Conservation (phyloP, 2,797 vertebrate species). For the Aphelocoma californica region DNA sequence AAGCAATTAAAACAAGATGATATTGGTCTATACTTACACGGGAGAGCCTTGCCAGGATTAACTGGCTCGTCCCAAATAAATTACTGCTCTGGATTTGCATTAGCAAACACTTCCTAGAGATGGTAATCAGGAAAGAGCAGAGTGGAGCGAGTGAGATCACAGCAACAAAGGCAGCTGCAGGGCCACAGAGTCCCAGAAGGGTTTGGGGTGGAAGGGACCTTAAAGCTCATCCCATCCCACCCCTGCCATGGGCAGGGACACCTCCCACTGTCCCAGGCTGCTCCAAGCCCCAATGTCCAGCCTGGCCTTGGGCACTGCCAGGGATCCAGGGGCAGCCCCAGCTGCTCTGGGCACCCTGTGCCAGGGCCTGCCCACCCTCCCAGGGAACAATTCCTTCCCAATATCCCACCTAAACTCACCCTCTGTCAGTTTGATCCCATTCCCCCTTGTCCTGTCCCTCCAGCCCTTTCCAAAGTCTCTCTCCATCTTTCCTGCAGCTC, state of each 20-base stretch:
- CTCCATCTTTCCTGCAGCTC: fast-evolving
- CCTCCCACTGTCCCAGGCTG: not conserved
- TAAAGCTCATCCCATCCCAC: fast-evolving
- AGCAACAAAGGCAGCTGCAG: not conserved
- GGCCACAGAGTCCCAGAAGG: not conserved
- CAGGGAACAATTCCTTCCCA: not conserved
- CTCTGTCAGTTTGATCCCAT: not conserved
- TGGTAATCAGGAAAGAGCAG: not conserved
- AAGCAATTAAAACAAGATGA: slow-evolving; percentile 40
- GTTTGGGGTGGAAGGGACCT: not conserved
- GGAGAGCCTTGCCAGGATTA: slow-evolving; percentile 41
- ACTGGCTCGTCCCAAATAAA: slow-evolving; percentile 15
- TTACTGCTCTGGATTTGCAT: slow-evolving; percentile 27
- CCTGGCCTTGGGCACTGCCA: not conserved
- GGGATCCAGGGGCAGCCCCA: not conserved
- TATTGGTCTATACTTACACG: not conserved
- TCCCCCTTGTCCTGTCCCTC: fast-evolving
- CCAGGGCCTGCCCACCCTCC: too few relatives aligned
- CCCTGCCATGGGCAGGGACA: not conserved
- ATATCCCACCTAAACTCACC: not conserved
- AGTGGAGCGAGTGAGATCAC: not conserved
- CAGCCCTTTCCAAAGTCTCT: not conserved
- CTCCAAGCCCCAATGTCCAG: not conserved
- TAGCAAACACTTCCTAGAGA: not conserved
- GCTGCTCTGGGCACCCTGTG: not conserved